Evolutionary conservation across 2,888 invertebrate genomes (phyloP).

Genomic region (Trissonchulus sp.): DNA sequence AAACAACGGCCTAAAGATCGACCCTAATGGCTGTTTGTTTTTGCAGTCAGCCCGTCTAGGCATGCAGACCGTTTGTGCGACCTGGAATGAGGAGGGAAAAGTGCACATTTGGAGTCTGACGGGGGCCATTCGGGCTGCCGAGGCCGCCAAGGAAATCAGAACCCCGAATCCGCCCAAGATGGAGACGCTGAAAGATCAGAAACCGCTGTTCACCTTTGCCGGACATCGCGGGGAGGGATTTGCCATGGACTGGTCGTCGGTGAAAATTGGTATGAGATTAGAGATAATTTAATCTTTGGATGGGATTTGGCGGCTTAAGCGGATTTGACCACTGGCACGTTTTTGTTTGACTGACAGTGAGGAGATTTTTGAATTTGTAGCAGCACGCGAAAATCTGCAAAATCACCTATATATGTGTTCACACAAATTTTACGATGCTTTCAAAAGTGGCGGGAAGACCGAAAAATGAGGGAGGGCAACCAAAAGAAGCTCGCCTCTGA

Average conservation of each 20-base stretch:
- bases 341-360: too few relatives aligned
- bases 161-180: constrained; percentile 41
- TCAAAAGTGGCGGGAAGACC: too few relatives aligned
- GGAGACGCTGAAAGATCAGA: constrained; percentile 43
- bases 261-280: constrained; percentile 65
- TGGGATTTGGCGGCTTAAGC: neutral
- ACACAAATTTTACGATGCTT: too few relatives aligned
- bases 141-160: constrained; percentile 60
- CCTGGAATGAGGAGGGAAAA: constrained; percentile 89
- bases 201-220: constrained; percentile 74
- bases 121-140: constrained; percentile 70
- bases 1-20: too few relatives aligned
- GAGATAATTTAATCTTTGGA: neutral
- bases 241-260: constrained; percentile 84
- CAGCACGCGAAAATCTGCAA: too few relatives aligned
- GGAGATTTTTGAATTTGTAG: too few relatives aligned
- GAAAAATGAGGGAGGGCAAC: too few relatives aligned
- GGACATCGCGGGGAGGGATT: constrained; percentile 92
- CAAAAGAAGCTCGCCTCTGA: too few relatives aligned
- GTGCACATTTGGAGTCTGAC: constrained; percentile 87
- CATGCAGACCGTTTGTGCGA: constrained; percentile 70
- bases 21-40: too few relatives aligned
- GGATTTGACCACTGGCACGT: neutral
- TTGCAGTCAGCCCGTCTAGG: constrained; percentile 59
- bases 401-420: too few relatives aligned